A percentile compares a stretch with the other conserved stretches of the same genome.
Evolutionary conservation across 1,140 invertebrate species (phyloP).

Genomic region (Elymnias hypermnestra): DNA sequence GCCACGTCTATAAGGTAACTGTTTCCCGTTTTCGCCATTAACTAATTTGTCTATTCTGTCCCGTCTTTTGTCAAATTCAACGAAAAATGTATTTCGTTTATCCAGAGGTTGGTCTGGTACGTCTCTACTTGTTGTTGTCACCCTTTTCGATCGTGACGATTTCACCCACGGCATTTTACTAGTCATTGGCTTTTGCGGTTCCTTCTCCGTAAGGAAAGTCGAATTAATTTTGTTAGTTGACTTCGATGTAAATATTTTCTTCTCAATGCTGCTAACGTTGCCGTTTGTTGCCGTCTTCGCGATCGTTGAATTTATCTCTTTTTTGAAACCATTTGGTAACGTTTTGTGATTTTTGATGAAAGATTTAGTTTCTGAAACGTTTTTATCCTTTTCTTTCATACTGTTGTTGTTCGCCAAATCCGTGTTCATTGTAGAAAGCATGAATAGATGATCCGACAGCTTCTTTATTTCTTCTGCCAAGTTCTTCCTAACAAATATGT

Average conservation of each 20-base stretch:
- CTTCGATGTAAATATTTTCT: slow-evolving; percentile 54
- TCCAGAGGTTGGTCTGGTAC: slow-evolving; percentile 79
- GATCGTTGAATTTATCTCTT: slow-evolving; percentile 41
- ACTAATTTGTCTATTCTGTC: slow-evolving; percentile 68
- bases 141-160: slow-evolving; percentile 75
- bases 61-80: slow-evolving; percentile 70
- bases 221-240: slow-evolving; percentile 55
- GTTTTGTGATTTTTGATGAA: slow-evolving; percentile 43
- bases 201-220: slow-evolving; percentile 52
- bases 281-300: slow-evolving; percentile 54
- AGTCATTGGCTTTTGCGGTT: slow-evolving; percentile 55
- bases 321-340: slow-evolving; percentile 55
- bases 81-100: slow-evolving; percentile 75
- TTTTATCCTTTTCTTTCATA: slow-evolving; percentile 58
- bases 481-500: slow-evolving; percentile 79
- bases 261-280: slow-evolving; percentile 49
- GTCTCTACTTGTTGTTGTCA: slow-evolving; percentile 79
- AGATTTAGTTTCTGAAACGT: slow-evolving; percentile 48
- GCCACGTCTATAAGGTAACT: slow-evolving; percentile 64
- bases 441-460: slow-evolving; percentile 85
- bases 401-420: slow-evolving; percentile 76
- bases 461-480: slow-evolving; percentile 88
- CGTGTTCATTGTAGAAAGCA: slow-evolving; percentile 81
- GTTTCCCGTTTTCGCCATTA: slow-evolving; percentile 54
- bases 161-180: slow-evolving; percentile 76